Evolutionary conservation across 2,888 invertebrate species (phyloP).

Genomic region (Rhagonycha lutea): DNA sequence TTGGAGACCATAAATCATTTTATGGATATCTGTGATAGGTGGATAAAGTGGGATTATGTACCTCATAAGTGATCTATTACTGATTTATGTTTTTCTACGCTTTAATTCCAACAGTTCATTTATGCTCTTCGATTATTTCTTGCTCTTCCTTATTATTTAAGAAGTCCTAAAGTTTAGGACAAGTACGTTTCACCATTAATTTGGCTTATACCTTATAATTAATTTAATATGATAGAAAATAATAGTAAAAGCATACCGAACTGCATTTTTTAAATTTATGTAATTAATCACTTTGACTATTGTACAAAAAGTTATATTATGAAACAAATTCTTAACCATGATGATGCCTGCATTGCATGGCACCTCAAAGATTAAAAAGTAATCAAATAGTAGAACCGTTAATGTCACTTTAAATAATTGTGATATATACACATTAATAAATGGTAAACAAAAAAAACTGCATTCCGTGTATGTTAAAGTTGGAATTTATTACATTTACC

Average conservation of each 20-base stretch:
- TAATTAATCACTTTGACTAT: not conserved
- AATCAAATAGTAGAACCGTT: not conserved
- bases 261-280: not conserved
- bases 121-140: not conserved
- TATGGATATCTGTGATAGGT: not conserved
- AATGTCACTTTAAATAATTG: not conserved
- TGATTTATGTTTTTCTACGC: not conserved
- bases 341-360: not conserved
- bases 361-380: not conserved
- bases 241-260: not conserved
- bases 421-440: not conserved
- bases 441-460: not conserved
- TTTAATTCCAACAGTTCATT: not conserved
- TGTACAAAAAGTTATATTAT: not conserved
- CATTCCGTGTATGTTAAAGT: not conserved
- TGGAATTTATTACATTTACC: not conserved
- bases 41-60: not conserved
- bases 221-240: not conserved
- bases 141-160: not conserved
- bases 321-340: not conserved
- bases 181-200: not conserved
- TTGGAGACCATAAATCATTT: not conserved
- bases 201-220: not conserved
- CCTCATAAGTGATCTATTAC: not conserved
- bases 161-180: not conserved